These are phyloP conservation scores for Trinorchestia longiramus DNA, from an alignment of 1,140 invertebrate genomes.

Conservation along the genomic window DNA sequence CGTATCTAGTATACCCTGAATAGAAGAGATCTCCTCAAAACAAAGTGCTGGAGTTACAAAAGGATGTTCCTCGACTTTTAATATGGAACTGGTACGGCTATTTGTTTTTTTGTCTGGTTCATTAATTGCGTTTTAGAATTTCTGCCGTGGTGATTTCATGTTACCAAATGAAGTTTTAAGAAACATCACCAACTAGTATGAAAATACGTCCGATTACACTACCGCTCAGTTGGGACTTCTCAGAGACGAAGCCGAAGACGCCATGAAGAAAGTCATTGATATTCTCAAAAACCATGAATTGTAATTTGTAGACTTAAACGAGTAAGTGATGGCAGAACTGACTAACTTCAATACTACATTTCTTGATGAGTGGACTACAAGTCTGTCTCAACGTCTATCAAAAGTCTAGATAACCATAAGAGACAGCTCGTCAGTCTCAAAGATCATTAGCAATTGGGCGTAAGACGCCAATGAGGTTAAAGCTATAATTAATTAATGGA, in stretches of 20 bases:
- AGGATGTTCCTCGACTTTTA: background rate
- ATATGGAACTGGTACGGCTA: background rate
- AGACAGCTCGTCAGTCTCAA: background rate
- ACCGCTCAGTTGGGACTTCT: background rate
- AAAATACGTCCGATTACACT: background rate
- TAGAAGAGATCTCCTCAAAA: background rate
- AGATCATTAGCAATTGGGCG: background rate
- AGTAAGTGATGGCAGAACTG: background rate
- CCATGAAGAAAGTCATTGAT: background rate
- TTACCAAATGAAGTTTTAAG: background rate
- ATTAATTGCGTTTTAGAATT: background rate
- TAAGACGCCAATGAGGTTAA: background rate
- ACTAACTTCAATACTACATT: background rate
- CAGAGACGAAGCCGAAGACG: background rate
- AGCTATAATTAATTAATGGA: background rate
- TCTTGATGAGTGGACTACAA: background rate
- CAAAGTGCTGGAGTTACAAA: background rate
- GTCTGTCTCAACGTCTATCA: background rate
- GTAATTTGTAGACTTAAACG: background rate
- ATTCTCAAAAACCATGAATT: background rate
- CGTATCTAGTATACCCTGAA: background rate
- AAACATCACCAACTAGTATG: background rate
- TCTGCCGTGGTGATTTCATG: background rate
- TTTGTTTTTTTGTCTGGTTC: background rate
- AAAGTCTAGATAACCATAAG: background rate